phyloP scores from a whole-genome alignment of 2,888 invertebrate genomes.

The Nemotelus nigrinus region DNA sequence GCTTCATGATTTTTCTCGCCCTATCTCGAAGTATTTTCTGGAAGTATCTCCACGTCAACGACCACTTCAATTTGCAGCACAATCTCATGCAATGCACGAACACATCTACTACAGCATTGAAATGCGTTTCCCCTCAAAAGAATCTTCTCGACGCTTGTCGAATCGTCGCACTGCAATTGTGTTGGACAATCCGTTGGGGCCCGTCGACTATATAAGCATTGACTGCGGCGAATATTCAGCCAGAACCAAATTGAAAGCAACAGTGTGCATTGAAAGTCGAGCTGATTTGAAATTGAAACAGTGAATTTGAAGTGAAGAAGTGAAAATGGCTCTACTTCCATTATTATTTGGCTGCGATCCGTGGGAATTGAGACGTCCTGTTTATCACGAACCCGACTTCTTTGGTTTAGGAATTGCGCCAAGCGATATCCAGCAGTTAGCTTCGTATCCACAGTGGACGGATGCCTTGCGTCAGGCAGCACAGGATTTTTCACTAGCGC shows the following conservation, averaged over 20 bases:
- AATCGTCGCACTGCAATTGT: background rate
- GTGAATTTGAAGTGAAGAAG: background rate
- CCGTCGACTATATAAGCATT: conserved; percentile 8
- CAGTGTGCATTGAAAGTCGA: no score
- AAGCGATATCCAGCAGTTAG: background rate
- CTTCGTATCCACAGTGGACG: background rate
- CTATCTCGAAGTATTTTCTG: no score
- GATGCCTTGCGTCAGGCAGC: background rate
- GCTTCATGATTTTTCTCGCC: no score
- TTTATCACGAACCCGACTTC: background rate
- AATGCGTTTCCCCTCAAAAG: background rate
- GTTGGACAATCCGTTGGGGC: background rate
- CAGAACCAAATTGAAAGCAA: no score
- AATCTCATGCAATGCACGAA: no score
- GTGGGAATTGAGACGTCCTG: background rate
- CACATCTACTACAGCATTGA: no score
- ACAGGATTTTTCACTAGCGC: conserved; percentile 48
- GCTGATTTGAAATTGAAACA: no score
- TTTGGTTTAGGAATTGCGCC: background rate
- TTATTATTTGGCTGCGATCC: background rate
- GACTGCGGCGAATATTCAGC: background rate
- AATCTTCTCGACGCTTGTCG: conserved; percentile 3
- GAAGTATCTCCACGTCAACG: no score
- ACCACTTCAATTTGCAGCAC: no score
- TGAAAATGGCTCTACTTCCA: conserved; percentile 12